Conservation (phyloP, 2,797 vertebrate species). For the Pachyuromys duprasi region DNA sequence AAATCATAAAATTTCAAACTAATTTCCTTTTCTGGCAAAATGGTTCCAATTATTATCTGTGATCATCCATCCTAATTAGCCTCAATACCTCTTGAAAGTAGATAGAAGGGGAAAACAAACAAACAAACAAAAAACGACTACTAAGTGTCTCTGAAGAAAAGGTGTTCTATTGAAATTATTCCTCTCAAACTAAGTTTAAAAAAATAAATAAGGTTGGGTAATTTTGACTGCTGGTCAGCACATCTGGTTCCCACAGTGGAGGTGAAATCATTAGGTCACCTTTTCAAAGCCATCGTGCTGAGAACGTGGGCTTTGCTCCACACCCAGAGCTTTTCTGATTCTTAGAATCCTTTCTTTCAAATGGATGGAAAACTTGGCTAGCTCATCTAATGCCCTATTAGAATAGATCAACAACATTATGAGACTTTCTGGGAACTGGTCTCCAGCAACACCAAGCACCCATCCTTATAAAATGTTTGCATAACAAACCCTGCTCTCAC, state of each 20-base stretch:
- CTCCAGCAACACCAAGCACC: not conserved
- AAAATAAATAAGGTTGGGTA: not conserved
- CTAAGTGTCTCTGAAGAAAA: conserved; percentile 12
- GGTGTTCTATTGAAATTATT: not conserved
- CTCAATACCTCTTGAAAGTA: not conserved
- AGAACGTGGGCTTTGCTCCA: not conserved
- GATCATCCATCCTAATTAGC: not conserved
- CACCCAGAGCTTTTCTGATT: not conserved
- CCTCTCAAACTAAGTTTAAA: not conserved
- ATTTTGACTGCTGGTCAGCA: not conserved
- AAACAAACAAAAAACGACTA: not conserved
- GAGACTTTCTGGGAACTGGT: not conserved
- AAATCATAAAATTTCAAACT: not conserved
- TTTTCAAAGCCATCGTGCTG: not conserved
- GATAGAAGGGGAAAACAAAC: not conserved
- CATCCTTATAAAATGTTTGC: not conserved
- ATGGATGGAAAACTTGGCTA: not conserved
- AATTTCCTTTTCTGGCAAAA: not conserved
- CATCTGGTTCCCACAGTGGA: not conserved
- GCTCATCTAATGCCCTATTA: not conserved
- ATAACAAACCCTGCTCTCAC: not conserved
- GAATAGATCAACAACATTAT: not conserved
- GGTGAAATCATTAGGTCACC: not conserved
- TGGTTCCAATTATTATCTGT: not conserved
- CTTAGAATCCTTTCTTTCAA: not conserved